A percentile compares a stretch with the other conserved stretches of the same genome.
phyloP scores from a whole-genome alignment of 2,888 invertebrate species.

The Epinotia nisella region DNA sequence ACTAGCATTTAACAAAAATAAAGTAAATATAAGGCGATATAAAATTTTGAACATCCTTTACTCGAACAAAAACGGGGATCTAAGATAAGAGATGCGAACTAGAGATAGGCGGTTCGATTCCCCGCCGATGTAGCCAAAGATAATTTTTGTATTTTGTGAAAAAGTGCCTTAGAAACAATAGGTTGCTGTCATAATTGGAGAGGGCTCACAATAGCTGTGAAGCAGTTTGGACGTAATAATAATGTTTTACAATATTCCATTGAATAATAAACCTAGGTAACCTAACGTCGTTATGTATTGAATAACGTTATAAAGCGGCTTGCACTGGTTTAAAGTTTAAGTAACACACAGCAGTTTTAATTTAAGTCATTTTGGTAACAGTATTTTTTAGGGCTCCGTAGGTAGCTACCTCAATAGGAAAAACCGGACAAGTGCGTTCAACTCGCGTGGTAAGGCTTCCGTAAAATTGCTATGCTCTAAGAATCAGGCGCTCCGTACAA shows the following conservation, averaged over 20 bases:
- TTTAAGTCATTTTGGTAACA: no score
- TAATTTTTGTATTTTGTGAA: conserved; percentile 70
- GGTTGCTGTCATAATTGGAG: conserved; percentile 45
- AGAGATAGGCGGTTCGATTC: conserved; percentile 76
- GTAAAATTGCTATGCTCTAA: no score
- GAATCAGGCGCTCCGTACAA: no score
- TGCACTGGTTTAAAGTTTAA: no score
- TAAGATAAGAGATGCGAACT: conserved; percentile 67
- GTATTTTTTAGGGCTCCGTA: no score
- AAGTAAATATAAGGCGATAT: conserved; percentile 38
- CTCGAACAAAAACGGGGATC: conserved; percentile 60
- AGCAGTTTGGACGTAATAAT: conserved; percentile 5
- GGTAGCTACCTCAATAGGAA: no score
- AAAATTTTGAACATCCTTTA: conserved; percentile 42
- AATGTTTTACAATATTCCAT: conserved; percentile 16
- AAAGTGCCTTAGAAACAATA: conserved; percentile 64
- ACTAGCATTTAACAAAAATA: conserved; percentile 43
- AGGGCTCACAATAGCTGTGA: conserved; percentile 24
- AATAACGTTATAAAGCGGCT: no score
- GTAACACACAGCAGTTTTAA: no score
- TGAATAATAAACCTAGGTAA: no score
- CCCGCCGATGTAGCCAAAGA: conserved; percentile 70
- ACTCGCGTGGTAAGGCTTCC: no score
- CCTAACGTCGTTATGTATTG: not conserved
- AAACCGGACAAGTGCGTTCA: no score